phyloP scores from a whole-genome alignment of 2,888 invertebrate genomes.

The Phyllotreta striolata region DNA sequence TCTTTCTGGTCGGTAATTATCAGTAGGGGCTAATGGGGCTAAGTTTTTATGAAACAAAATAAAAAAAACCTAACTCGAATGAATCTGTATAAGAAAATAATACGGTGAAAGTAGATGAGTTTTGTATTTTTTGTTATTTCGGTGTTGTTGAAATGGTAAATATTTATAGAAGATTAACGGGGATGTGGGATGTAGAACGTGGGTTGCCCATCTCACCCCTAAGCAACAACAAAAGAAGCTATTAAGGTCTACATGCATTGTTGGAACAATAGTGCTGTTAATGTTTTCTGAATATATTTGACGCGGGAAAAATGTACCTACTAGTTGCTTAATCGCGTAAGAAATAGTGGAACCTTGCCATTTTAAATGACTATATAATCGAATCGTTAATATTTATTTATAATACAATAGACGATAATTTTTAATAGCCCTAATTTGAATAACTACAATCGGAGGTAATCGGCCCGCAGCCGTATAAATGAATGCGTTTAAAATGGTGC shows the following conservation, averaged over 20 bases:
- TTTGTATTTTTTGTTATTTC: too few relatives aligned
- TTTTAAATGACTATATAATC: slow-evolving; percentile 24
- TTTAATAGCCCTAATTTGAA: slow-evolving; percentile 26
- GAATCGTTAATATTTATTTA: slow-evolving; percentile 24
- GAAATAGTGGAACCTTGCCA: slow-evolving; percentile 23
- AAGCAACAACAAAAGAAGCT: slow-evolving; percentile 15
- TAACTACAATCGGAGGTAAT: slow-evolving; percentile 21
- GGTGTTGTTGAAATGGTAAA: too few relatives aligned
- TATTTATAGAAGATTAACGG: too few relatives aligned
- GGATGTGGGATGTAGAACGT: too few relatives aligned
- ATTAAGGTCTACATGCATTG: slow-evolving; percentile 7
- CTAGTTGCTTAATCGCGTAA: slow-evolving; percentile 20
- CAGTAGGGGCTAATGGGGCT: too few relatives aligned
- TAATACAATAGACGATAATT: slow-evolving; percentile 27
- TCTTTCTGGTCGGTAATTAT: background rate
- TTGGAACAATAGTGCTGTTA: slow-evolving; percentile 20
- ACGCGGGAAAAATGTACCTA: slow-evolving; percentile 8
- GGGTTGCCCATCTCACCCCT: background rate
- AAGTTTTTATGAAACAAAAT: too few relatives aligned
- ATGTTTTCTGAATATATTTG: slow-evolving; percentile 19
- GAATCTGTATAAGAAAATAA: too few relatives aligned
- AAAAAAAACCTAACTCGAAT: too few relatives aligned
- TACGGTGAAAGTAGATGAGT: too few relatives aligned
- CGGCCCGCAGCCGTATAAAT: slow-evolving; percentile 23
- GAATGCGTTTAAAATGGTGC: slow-evolving; percentile 14